Percentiles rank a stretch among this genome's conserved stretches.
phyloP scores from a whole-genome alignment of 2,113 vertebrate species.

The Tauraco erythrolophus region DNA sequence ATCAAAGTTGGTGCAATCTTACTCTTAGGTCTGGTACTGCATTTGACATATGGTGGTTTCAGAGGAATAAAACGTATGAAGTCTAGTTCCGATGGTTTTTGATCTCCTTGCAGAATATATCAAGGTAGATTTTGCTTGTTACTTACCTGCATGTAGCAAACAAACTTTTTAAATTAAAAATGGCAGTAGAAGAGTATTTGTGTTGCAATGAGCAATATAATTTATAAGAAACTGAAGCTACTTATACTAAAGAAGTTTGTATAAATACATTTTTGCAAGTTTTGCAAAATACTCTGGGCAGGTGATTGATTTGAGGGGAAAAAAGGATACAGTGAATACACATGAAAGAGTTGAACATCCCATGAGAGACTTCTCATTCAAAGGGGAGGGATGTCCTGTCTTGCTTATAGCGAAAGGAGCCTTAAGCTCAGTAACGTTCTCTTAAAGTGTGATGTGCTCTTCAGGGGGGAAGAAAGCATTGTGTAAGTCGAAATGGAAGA shows the following conservation, averaged over 20 bases:
- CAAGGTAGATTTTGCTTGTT: background rate
- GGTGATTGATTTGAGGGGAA: too few relatives aligned
- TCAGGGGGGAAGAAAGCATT: too few relatives aligned
- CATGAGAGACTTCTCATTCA: too few relatives aligned
- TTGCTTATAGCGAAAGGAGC: too few relatives aligned
- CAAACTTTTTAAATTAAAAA: background rate
- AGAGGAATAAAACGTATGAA: background rate
- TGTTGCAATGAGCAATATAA: background rate
- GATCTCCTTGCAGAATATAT: background rate
- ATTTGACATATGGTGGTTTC: background rate
- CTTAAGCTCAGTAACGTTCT: too few relatives aligned
- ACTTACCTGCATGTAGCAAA: background rate
- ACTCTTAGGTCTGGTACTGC: background rate
- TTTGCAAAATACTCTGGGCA: too few relatives aligned
- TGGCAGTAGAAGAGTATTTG: background rate
- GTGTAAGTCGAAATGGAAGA: too few relatives aligned
- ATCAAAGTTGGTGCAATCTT: background rate
- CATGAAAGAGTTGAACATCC: too few relatives aligned
- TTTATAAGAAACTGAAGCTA: background rate
- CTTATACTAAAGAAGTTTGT: background rate
- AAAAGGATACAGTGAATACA: too few relatives aligned
- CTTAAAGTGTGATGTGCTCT: too few relatives aligned
- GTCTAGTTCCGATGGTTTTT: background rate
- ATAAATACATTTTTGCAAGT: background rate
- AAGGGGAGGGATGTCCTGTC: too few relatives aligned